Evolutionary conservation across 1,140 invertebrate genomes (phyloP), one percentile per base, ranked within the genome.

Genomic region (Penaeus japonicus): DNA sequence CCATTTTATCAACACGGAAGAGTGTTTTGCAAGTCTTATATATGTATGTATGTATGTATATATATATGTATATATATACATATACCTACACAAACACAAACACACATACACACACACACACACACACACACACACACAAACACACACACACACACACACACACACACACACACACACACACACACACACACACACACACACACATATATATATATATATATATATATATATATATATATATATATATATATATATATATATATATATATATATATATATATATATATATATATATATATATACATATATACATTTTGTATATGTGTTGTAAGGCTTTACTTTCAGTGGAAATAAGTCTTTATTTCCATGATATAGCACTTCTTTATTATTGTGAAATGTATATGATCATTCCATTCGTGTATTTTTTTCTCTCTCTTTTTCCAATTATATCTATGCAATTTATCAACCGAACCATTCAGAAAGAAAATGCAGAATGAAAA

Each of bases 101-200:
- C 24, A 65, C 24, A 35, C 24, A 35, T 30, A 62, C 24, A 62
- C 24, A 62, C 24, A 35, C 24, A 35, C 35, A 32, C 22, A 39
- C 35, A 84, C 35, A 35, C 22, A 70, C 30, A 84, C 18, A 65
- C 30, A 70, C 35, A 84, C 22, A 35, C 22, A 84, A 2, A 84
- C n/a, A 39, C 32, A 32, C 2, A 27, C 27, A 32, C 27, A 32
- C 30, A 30, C 30, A 7, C n/a, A 70, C 24, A 32, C 32, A 35
- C 24, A 65, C 24, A 84, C 24, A 65, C 24, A 84, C 27, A 84
- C 22, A 47, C 35, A 84, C 32, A 84, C 22, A 84, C 32, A 84
- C 22, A 84, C 4, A 84, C 22, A 70, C 32, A 84, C 22, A 47
- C 32, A 73, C 22, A 70, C 32, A 84, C 32, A 35, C 32, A 73